These are phyloP conservation scores for Sylvia atricapilla DNA, from an alignment of 2,113 vertebrate genomes.

Conservation along the genomic window DNA sequence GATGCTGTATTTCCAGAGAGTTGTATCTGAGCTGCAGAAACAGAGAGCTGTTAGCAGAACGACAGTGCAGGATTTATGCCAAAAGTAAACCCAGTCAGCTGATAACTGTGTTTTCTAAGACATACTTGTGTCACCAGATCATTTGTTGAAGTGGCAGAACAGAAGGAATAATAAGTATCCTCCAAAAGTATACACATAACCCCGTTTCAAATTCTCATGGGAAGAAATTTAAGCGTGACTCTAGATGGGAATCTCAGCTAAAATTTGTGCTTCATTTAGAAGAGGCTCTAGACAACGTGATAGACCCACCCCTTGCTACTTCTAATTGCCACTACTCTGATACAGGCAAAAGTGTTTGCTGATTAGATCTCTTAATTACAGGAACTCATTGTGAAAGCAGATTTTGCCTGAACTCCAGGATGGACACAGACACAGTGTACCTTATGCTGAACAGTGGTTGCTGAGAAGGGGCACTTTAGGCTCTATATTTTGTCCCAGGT, in stretches of 20 bases:
- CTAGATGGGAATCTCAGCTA: background rate
- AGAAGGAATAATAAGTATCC: background rate
- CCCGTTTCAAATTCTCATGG: background rate
- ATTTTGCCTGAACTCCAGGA: background rate
- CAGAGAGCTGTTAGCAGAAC: background rate
- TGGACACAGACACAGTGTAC: background rate
- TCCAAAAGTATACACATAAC: background rate
- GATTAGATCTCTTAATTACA: background rate
- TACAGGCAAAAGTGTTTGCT: background rate
- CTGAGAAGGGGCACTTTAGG: background rate
- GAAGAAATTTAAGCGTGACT: background rate
- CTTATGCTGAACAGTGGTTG: background rate
- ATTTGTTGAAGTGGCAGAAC: background rate
- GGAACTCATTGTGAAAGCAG: background rate
- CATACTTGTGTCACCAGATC: background rate
- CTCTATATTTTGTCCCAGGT: background rate
- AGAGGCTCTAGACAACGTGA: background rate
- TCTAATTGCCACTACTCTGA: background rate
- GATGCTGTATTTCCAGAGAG: background rate
- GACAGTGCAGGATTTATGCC: background rate
- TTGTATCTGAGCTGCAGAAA: background rate
- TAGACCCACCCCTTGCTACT: background rate
- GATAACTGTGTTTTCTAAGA: background rate
- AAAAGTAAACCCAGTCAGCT: background rate
- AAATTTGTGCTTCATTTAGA: background rate